phyloP scores from a whole-genome alignment of 2,797 vertebrate genomes.

The Propithecus perrieri region DNA sequence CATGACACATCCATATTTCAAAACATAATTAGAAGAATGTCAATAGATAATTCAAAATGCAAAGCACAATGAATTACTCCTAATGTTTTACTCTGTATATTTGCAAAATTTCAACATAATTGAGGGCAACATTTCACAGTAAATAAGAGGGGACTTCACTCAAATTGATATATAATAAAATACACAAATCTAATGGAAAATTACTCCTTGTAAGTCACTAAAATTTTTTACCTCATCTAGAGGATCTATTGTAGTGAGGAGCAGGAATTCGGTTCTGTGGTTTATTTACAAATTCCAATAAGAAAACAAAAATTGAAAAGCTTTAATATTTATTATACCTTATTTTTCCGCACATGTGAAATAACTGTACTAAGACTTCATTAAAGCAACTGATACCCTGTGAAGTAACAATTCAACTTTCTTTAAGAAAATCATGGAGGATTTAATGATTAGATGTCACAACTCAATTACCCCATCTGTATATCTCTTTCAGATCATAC shows the following conservation, averaged over 20 bases:
- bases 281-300: constrained; percentile 33
- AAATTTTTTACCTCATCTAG: not conserved
- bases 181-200: not conserved
- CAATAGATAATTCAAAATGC: not conserved
- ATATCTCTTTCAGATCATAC: not conserved
- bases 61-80: not conserved
- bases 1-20: not conserved
- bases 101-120: constrained; percentile 3
- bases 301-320: not conserved
- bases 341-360: not conserved
- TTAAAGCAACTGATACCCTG: not conserved
- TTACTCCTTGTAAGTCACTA: not conserved
- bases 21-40: constrained; percentile 34
- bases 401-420: not conserved
- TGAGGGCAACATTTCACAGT: constrained; percentile 18
- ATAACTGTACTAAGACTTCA: not conserved
- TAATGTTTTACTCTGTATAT: not conserved
- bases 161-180: not conserved
- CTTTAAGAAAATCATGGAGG: not conserved
- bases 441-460: not conserved
- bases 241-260: not conserved
- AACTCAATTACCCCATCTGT: not conserved
- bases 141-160: not conserved
- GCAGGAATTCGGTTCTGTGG: not conserved
- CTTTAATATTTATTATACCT: not conserved